Conservation (phyloP, 2,888 invertebrate genomes). For the Catocala sponsa region DNA sequence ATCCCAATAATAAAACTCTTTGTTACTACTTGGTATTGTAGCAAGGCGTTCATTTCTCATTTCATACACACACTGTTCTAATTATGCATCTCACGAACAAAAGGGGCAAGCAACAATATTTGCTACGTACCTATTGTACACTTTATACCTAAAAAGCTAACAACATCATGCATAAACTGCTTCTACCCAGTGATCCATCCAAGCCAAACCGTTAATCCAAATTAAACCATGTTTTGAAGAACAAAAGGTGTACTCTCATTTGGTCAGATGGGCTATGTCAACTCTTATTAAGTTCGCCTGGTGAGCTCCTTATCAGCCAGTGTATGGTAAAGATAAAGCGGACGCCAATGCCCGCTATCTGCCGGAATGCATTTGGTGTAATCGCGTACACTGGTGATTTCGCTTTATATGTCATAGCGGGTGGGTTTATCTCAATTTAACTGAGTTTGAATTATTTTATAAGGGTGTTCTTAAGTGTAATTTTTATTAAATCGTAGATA, state of each 20-base stretch:
- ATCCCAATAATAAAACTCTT: neutral
- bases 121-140: slow-evolving; percentile 64
- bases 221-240: slow-evolving; percentile 62
- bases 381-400: slow-evolving; percentile 58
- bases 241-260: slow-evolving; percentile 70
- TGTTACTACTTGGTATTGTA: neutral
- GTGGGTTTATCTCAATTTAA: slow-evolving; percentile 22
- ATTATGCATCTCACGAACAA: slow-evolving; percentile 36
- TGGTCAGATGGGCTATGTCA: slow-evolving; percentile 59
- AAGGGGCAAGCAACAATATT: slow-evolving; percentile 54
- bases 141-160: slow-evolving; percentile 67
- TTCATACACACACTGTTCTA: slow-evolving; percentile 18
- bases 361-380: slow-evolving; percentile 73
- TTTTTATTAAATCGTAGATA: too few species aligned
- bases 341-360: slow-evolving; percentile 74
- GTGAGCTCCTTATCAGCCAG: slow-evolving; percentile 85
- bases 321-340: slow-evolving; percentile 84
- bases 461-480: too few species aligned
- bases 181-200: slow-evolving; percentile 62
- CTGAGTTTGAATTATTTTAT: neutral
- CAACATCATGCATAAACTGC: slow-evolving; percentile 66
- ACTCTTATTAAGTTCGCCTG: slow-evolving; percentile 81
- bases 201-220: slow-evolving; percentile 58
- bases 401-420: slow-evolving; percentile 32
- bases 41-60: slow-evolving; percentile 1